Percentiles rank a stretch among this genome's conserved stretches.
Conservation (phyloP, 2,113 vertebrate genomes). For the Mixornis gularis region DNA sequence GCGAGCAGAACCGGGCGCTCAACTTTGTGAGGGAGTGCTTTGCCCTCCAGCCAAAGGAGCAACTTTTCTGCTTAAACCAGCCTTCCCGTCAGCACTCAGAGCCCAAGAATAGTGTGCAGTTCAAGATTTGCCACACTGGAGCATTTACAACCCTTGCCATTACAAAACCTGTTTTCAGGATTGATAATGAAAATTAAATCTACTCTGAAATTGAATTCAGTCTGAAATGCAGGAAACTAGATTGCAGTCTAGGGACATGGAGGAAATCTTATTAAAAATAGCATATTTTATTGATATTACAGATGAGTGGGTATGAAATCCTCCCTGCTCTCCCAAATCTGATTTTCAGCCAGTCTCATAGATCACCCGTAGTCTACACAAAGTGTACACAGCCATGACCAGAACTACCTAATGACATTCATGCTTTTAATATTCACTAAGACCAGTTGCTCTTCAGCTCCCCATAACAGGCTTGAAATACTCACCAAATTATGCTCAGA, state of each 20-base stretch:
- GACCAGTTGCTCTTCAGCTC: neutral
- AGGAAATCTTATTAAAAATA: slow-evolving; percentile 40
- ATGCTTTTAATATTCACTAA: neutral
- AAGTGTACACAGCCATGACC: neutral
- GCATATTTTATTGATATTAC: neutral
- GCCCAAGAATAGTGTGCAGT: neutral
- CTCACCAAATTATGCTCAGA: neutral
- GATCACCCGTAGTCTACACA: neutral
- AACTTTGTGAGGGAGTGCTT: slow-evolving; percentile 41
- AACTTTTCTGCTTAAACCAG: slow-evolving; percentile 40
- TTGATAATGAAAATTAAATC: slow-evolving; percentile 30
- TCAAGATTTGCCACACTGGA: neutral
- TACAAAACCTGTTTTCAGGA: neutral
- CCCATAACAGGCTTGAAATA: neutral
- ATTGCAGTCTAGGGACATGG: neutral
- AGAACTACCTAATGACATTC: neutral
- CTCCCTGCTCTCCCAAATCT: neutral
- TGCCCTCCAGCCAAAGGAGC: slow-evolving; percentile 43
- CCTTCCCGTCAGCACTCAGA: neutral
- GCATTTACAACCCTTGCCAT: neutral
- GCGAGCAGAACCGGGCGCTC: slow-evolving; percentile 38
- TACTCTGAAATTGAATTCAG: neutral
- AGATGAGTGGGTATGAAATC: neutral
- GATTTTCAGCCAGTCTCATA: neutral
- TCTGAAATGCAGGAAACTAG: slow-evolving; percentile 20